A percentile compares a stretch with the other conserved stretches of the same genome.
Evolutionary conservation across 2,113 vertebrate species (phyloP).

Genomic region (Heptranchias perlo): DNA sequence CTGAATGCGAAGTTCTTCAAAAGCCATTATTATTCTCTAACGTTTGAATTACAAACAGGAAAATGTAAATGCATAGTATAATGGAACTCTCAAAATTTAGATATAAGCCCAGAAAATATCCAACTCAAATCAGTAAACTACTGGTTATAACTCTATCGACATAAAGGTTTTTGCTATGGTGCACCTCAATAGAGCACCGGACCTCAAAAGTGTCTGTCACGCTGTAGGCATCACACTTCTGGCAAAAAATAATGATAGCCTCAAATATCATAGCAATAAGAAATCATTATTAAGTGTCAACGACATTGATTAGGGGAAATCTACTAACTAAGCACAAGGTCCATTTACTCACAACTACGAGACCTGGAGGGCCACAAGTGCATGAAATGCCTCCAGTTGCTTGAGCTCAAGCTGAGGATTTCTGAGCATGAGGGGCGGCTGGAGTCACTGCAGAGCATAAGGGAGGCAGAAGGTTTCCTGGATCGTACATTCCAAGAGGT

Average conservation of each 20-base stretch:
- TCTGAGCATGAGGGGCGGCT: too few relatives aligned
- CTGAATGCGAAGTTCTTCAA: constrained; percentile 72
- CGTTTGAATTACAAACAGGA: constrained; percentile 44
- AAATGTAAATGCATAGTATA: not conserved
- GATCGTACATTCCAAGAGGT: too few relatives aligned
- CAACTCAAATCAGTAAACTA: not conserved
- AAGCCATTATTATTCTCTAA: constrained; percentile 72
- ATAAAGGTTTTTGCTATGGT: not conserved
- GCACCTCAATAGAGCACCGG: not conserved
- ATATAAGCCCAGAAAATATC: not conserved
- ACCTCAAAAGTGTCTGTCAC: not conserved
- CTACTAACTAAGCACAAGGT: not conserved
- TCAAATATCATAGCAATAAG: not conserved
- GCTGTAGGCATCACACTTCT: not conserved
- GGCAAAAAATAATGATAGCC: not conserved
- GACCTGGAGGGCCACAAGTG: too few relatives aligned
- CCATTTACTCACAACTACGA: not conserved
- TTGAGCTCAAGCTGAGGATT: too few relatives aligned
- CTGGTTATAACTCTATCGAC: not conserved
- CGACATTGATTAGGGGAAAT: not conserved
- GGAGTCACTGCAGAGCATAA: too few relatives aligned
- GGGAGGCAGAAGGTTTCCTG: too few relatives aligned
- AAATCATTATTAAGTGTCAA: not conserved
- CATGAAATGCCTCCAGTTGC: too few relatives aligned
- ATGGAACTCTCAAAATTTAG: not conserved